Conservation (phyloP, 2,113 vertebrate genomes). For the Loxodonta africana region DNA sequence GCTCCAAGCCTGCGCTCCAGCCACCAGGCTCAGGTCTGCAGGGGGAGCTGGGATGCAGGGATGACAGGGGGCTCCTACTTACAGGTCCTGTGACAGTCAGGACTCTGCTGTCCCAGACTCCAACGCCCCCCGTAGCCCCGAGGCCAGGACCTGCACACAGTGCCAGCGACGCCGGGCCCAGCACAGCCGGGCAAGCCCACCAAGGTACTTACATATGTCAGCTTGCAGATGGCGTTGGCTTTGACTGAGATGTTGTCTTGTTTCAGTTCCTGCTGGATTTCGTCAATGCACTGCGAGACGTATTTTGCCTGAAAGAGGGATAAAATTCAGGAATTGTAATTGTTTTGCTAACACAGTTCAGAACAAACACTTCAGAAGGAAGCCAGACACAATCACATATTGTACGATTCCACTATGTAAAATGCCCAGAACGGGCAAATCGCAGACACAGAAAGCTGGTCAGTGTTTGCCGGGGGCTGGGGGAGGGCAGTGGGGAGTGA, state of each 20-base stretch:
- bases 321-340: not conserved
- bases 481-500: not conserved
- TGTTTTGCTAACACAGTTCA: not conserved
- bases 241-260: constrained; percentile 99
- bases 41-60: too few species aligned
- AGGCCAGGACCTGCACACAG: not conserved
- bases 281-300: constrained; percentile 99
- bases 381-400: not conserved
- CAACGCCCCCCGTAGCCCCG: too few species aligned
- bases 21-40: too few species aligned
- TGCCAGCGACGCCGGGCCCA: too few species aligned
- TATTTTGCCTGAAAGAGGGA: constrained; percentile 94
- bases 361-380: not conserved
- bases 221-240: constrained; percentile 98
- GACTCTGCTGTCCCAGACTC: too few species aligned
- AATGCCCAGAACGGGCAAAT: not conserved
- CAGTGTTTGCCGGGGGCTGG: not conserved
- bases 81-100: too few species aligned
- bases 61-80: too few species aligned
- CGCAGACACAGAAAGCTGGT: too few species aligned
- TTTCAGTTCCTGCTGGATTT: constrained; percentile 99
- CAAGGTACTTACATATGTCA: constrained; percentile 95
- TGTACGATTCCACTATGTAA: too few species aligned
- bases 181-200: too few species aligned
- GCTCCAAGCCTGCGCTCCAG: too few species aligned